A percentile compares a stretch with the other conserved stretches of the same genome.
These are phyloP conservation scores for Zelleria hepariella DNA, from an alignment of 2,888 invertebrate genomes.

Conservation along the genomic window DNA sequence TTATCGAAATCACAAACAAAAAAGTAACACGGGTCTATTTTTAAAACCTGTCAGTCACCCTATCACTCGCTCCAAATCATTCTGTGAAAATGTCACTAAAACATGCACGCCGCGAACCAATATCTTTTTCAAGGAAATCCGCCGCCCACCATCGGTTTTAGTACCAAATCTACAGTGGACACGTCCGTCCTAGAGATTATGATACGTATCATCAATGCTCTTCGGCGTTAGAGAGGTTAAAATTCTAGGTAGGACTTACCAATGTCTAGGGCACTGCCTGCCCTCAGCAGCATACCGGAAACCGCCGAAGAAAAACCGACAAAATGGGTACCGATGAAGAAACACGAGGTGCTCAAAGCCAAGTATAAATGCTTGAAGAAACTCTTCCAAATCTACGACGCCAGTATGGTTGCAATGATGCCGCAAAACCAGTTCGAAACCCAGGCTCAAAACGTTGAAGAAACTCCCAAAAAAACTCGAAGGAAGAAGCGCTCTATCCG, in stretches of 20 bases:
- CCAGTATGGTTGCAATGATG: slow-evolving; percentile 48
- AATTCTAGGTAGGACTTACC: not conserved
- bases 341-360: slow-evolving; percentile 58
- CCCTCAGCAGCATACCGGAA: slow-evolving; percentile 45
- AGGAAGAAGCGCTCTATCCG: slow-evolving; percentile 37
- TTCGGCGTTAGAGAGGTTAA: not conserved
- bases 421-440: slow-evolving; percentile 23
- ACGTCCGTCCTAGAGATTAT: not conserved
- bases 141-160: not conserved
- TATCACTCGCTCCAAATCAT: not conserved
- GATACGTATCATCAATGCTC: not conserved
- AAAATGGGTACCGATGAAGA: slow-evolving; percentile 63
- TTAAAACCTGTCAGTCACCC: not conserved
- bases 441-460: slow-evolving; percentile 12
- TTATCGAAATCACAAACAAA: no score
- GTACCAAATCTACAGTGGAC: not conserved
- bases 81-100: not conserved
- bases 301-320: slow-evolving; percentile 31
- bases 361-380: slow-evolving; percentile 63
- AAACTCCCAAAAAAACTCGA: slow-evolving; percentile 14
- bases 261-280: not conserved
- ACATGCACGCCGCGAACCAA: not conserved
- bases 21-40: not conserved
- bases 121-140: not conserved
- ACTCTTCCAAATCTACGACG: slow-evolving; percentile 58